Conservation (phyloP, 2,113 vertebrate species). For the Hippolais icterina region DNA sequence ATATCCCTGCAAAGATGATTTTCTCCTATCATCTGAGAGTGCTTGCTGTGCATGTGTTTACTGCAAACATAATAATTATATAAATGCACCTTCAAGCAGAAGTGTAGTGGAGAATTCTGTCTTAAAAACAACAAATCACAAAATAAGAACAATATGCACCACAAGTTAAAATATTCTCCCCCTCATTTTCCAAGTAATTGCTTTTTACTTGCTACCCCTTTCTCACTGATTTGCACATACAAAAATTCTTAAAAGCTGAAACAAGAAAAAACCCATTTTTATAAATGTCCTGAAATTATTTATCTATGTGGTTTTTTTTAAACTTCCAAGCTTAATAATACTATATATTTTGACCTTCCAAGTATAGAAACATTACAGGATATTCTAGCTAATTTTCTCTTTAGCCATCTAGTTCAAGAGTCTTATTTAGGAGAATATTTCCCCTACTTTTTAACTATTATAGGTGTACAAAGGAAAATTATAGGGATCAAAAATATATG, state of each 20-base stretch:
- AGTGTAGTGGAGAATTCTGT: not conserved
- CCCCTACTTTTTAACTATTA: not conserved
- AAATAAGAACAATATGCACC: not conserved
- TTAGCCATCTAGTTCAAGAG: not conserved
- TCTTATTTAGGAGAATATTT: not conserved
- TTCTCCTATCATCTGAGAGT: not conserved
- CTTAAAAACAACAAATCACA: not conserved
- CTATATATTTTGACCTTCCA: not conserved
- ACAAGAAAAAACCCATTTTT: not conserved
- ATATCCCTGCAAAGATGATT: conserved; percentile 27
- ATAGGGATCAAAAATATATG: not conserved
- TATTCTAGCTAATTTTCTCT: not conserved
- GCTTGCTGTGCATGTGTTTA: not conserved
- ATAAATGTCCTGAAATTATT: not conserved
- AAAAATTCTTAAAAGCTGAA: not conserved
- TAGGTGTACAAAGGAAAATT: not conserved
- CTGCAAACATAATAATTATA: not conserved
- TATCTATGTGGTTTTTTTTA: not conserved
- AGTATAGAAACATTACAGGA: not conserved
- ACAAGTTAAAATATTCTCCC: not conserved
- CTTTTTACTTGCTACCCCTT: not conserved
- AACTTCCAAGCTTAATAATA: not conserved
- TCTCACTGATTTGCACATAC: not conserved
- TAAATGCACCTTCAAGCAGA: not conserved
- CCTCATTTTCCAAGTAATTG: not conserved